Conservation (phyloP, 92 coral and sea anemone genomes). For the Zoanthus gigantus region DNA sequence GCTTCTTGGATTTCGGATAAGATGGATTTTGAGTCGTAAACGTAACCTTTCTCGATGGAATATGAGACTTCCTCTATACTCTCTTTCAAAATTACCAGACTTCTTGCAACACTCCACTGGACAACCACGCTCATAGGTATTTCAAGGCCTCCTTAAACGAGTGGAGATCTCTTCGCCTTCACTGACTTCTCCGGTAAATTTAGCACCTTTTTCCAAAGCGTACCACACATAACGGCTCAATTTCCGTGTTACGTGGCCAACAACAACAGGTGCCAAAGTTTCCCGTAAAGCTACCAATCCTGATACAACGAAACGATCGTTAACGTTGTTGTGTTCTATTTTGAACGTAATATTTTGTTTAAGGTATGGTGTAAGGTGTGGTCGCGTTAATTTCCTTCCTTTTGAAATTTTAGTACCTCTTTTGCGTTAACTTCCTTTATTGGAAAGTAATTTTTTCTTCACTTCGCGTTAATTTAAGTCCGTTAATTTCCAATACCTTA, state of each 20-base stretch:
- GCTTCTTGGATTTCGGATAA: conserved; percentile 9
- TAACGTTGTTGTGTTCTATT: conserved; percentile 52
- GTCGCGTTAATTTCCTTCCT: no score
- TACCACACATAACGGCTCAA: conserved; percentile 50
- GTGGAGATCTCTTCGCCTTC: conserved; percentile 42
- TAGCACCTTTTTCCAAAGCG: conserved; percentile 44
- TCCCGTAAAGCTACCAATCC: conserved; percentile 48
- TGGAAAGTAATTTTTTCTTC: no score
- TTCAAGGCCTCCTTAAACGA: conserved; percentile 4
- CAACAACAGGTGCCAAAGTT: conserved; percentile 56
- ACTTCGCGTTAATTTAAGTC: no score
- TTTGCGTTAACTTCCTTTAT: no score
- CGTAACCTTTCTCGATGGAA: not conserved
- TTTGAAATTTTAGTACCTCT: no score
- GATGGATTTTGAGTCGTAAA: conserved; percentile 3
- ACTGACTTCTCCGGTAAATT: conserved; percentile 40
- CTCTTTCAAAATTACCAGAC: conserved; percentile 50
- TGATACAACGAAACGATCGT: conserved; percentile 48
- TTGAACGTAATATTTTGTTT: conserved; percentile 38
- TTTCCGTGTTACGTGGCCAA: conserved; percentile 27
- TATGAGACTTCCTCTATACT: conserved; percentile 47
- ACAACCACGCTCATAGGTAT: not conserved
- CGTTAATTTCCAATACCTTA: no score
- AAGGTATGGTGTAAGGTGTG: not conserved
- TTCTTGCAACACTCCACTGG: conserved; percentile 14